Base-by-base conservation (phyloP, 2,113 vertebrate species). In the Crotophaga sulcirostris region DNA sequence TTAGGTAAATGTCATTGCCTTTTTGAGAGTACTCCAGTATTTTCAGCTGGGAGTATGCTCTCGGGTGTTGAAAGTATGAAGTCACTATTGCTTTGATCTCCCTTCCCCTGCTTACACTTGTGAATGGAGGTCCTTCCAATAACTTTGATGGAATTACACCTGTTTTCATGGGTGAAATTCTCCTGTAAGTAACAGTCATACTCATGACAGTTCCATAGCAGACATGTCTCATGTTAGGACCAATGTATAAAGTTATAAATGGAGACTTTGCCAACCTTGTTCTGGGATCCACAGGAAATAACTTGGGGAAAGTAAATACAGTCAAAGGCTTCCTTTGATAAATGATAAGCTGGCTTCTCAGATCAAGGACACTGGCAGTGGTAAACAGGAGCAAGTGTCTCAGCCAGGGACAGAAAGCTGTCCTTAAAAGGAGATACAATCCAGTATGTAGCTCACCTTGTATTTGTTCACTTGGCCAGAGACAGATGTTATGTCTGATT, bases 1-100 rank as follows among this genome's bases (percentile, higher is more conserved):
- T 42, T 69, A 54, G 40, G 38, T 42, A 74, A 40, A 44, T 0
- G 0, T 40, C 36, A 31, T 6, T 52, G 54, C 5, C 1, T 44
- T 90, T 87, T 56, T 73, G 73, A 36, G 49, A 52, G 34, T 23
- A 8, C 21, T 76, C 33, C 24, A 33, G 3, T 51, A 21, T 55
- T 84, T 25, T 55, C 11, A 60, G 11, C 54, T 70, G 4, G 29
- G 26, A 62, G 21, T 62, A 9, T 62, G 18, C 14, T 74, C 40
- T 86, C 20, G 10, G 58, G 28, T 62, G 19, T 23, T 84, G 31
- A 16, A 59, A 54, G 13, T 36, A 19, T 3, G 40, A 74, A 91
- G 36, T 34, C 40, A 58, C 21, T 62, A 82, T 74, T 82, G 21
- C 60, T 85, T 47, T 78, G 31, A 5, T 68, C 36, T 82, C 18